Conservation (phyloP, 1,140 invertebrate genomes). For the Marisa cornuarietis region DNA sequence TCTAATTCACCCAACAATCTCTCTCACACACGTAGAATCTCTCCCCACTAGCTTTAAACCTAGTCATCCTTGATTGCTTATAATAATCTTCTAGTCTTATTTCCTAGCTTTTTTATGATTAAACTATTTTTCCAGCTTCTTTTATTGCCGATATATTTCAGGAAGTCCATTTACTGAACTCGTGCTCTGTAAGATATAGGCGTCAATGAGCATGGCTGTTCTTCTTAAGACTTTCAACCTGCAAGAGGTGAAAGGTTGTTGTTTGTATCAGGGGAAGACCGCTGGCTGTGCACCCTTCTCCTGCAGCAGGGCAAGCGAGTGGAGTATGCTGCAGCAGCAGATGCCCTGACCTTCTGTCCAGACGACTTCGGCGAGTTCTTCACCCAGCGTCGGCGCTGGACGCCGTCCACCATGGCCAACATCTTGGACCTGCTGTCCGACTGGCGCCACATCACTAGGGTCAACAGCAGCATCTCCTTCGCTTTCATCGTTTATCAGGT, state of each 20-base stretch:
- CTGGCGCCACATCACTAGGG: slow-evolving; percentile 53
- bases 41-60: too few species aligned
- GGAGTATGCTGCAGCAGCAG: slow-evolving; percentile 73
- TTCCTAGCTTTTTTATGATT: too few species aligned
- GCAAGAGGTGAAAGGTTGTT: background rate
- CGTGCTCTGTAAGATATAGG: too few species aligned
- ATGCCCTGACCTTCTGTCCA: slow-evolving; percentile 73
- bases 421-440: slow-evolving; percentile 71
- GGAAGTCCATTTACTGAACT: too few species aligned
- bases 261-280: slow-evolving; percentile 69
- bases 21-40: too few species aligned
- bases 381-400: slow-evolving; percentile 73
- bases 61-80: too few species aligned
- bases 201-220: too few species aligned
- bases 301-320: slow-evolving; percentile 73
- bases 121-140: too few species aligned
- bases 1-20: too few species aligned
- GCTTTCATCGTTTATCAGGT: slow-evolving; percentile 53
- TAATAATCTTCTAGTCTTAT: too few species aligned
- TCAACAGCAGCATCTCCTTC: slow-evolving; percentile 43
- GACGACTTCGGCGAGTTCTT: slow-evolving; percentile 74
- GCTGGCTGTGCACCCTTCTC: slow-evolving; percentile 74
- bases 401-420: slow-evolving; percentile 75
- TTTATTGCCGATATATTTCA: too few species aligned
- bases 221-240: too few species aligned